Evolutionary conservation across 2,888 invertebrate genomes (phyloP).

Genomic region (Drosophila birchii): DNA sequence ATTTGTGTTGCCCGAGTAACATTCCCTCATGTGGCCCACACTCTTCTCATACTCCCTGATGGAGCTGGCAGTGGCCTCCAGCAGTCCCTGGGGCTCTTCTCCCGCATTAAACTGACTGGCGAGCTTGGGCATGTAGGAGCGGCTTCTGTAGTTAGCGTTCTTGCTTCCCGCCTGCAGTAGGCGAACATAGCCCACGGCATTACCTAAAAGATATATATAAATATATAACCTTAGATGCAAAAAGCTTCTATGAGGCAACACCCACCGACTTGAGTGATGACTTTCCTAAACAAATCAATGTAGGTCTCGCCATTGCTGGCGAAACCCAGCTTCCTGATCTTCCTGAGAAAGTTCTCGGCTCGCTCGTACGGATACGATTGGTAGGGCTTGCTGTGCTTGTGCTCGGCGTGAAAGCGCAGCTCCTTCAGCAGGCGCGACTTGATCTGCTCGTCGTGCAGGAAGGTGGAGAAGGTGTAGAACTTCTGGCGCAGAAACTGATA

Average conservation of each 20-base stretch:
- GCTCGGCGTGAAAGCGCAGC: constrained; percentile 91
- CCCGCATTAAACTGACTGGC: constrained; percentile 87
- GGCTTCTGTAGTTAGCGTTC: constrained; percentile 95
- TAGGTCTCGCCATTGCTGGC: constrained; percentile 93
- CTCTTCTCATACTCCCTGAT: constrained; percentile 91
- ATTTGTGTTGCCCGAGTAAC: constrained; percentile 88
- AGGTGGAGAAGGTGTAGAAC: constrained; percentile 97
- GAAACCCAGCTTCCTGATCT: constrained; percentile 93
- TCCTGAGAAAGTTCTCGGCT: constrained; percentile 96
- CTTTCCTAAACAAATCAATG: constrained; percentile 95
- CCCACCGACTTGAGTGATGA: constrained; percentile 96
- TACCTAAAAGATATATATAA: constrained; percentile 85
- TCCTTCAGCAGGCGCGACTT: constrained; percentile 97
- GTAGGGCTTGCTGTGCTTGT: constrained; percentile 71
- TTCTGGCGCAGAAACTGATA: constrained; percentile 97
- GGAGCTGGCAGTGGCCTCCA: constrained; percentile 87
- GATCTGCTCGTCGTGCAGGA: constrained; percentile 98
- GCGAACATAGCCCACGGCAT: constrained; percentile 97
- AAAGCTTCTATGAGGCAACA: background rate
- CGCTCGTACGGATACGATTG: constrained; percentile 88
- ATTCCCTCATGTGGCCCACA: constrained; percentile 91
- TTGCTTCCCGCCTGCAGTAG: constrained; percentile 97
- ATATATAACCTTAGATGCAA: too few species aligned
- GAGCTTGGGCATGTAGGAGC: constrained; percentile 94
- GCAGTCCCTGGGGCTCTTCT: constrained; percentile 86